A percentile compares a stretch with the other conserved stretches of the same genome.
These are phyloP conservation scores for Pangasius macronema DNA, from an alignment of 2,797 vertebrate genomes.

Conservation along the genomic window DNA sequence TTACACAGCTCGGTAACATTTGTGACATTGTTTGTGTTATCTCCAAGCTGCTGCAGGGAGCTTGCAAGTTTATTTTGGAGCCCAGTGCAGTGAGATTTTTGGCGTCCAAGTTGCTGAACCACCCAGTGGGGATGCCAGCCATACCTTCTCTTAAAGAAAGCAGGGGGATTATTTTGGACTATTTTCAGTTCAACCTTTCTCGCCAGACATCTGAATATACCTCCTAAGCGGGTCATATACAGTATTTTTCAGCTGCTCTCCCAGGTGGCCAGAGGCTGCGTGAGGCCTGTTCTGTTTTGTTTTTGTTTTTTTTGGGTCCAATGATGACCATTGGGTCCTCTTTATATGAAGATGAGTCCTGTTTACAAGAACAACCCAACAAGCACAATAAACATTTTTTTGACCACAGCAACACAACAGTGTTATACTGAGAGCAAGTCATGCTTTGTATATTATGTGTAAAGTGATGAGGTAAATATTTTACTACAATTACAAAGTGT, in stretches of 20 bases:
- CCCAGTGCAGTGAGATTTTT: conserved; percentile 69
- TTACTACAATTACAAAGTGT: neutral
- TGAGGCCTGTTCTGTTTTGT: conserved; percentile 12
- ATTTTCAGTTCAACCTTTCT: conserved; percentile 70
- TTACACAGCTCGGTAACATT: conserved; percentile 48
- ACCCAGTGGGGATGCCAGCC: conserved; percentile 64
- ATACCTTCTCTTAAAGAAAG: conserved; percentile 65
- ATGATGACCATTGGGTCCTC: neutral
- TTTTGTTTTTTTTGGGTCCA: neutral
- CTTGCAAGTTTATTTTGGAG: conserved; percentile 67
- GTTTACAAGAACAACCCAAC: neutral
- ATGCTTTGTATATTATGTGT: neutral
- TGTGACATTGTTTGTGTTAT: conserved; percentile 56
- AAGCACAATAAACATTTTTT: neutral
- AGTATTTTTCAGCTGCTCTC: conserved; percentile 31
- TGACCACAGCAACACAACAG: neutral
- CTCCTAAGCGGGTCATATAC: conserved; percentile 36
- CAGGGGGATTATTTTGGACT: conserved; percentile 69
- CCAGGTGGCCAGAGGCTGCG: conserved; percentile 43
- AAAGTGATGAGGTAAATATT: neutral
- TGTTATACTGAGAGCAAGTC: neutral
- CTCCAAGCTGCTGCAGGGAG: conserved; percentile 53
- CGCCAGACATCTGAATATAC: conserved; percentile 56
- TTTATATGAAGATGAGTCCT: neutral
- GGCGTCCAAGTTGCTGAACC: conserved; percentile 59